Base-by-base conservation (phyloP, 2,888 invertebrate species). In the Drosophila suboccidentalis region DNA sequence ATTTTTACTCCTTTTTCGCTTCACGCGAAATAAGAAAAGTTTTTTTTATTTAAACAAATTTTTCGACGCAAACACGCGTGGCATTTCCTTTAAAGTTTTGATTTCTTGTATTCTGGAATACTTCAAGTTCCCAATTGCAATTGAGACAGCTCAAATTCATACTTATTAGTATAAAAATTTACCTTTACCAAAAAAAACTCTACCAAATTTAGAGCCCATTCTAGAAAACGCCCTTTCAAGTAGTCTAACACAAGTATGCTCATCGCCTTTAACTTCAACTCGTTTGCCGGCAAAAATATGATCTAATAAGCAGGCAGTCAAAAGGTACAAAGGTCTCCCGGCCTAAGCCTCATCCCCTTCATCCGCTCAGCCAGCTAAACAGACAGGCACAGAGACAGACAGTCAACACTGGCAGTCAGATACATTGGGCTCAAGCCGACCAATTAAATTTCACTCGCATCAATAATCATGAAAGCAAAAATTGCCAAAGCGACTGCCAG, bases 371-470 rank as follows among this genome's bases (percentile, higher is more conserved):
- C 43, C 49, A 43, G 46, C 29, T 34, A 50, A 32, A 51, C 46
- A 17, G 39, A 41, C 26, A 46, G 39, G 13, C 38, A 39, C 34
- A 13, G 47, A 34, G 34, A 9, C 29, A 49, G 43, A 8, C 54
- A 50, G 44, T 17, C 55, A 34, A 41, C 49, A 54, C 53, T 17
- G 60, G 17, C 62, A 57, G 50, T 38, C 65, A 67, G 74, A 77
- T 71, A 74, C 65, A 64, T 78, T 78, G 38, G 65, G 59, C 65
- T 68, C 59, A 73, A 58, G 68, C 65, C 74, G 90, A 90, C 90
- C 90, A 90, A 90, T 90, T 90, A 90, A 90, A 90, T 91, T 90
- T 89, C 84, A 91, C 82, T 87, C 89, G 91, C 90, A 87, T 89
- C 90, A 90, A 78, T 90, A 86, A 91, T 82, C 91, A 89, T 82